phyloP scores from a whole-genome alignment of 2,888 invertebrate species.

The Cheilosia soror region DNA sequence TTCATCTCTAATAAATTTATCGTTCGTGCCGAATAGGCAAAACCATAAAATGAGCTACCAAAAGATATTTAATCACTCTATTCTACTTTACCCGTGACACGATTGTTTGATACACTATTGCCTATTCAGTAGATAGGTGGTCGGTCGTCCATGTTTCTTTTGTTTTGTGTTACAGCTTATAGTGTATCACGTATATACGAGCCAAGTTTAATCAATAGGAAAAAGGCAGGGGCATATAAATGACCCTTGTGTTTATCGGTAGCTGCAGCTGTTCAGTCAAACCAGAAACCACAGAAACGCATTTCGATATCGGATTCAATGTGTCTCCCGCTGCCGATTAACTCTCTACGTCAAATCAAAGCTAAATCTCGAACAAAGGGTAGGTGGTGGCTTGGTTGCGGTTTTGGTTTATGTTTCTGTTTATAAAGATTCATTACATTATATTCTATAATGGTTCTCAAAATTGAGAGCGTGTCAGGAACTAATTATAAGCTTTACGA shows the following conservation, averaged over 20 bases:
- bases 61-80: slow-evolving; percentile 52
- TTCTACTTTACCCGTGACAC: slow-evolving; percentile 59
- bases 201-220: slow-evolving; percentile 30
- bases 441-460: slow-evolving; percentile 27
- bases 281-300: slow-evolving; percentile 40
- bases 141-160: slow-evolving; percentile 1
- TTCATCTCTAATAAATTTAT: background rate
- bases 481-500: slow-evolving; percentile 26
- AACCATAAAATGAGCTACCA: slow-evolving; percentile 46
- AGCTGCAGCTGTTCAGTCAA: slow-evolving; percentile 33
- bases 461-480: slow-evolving; percentile 15
- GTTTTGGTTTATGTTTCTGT: slow-evolving; percentile 36
- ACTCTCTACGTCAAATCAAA: background rate
- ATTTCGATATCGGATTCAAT: slow-evolving; percentile 48
- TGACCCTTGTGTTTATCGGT: slow-evolving; percentile 28
- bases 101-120: slow-evolving; percentile 15
- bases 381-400: slow-evolving; percentile 28
- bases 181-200: background rate
- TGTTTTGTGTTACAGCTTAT: background rate
- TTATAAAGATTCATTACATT: slow-evolving; percentile 41
- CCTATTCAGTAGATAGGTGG: slow-evolving; percentile 17
- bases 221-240: slow-evolving; percentile 11
- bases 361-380: background rate
- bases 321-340: slow-evolving; percentile 2
- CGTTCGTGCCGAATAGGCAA: slow-evolving; percentile 30